Conservation (phyloP, 2,113 vertebrate species). For the Eublepharis macularius region DNA sequence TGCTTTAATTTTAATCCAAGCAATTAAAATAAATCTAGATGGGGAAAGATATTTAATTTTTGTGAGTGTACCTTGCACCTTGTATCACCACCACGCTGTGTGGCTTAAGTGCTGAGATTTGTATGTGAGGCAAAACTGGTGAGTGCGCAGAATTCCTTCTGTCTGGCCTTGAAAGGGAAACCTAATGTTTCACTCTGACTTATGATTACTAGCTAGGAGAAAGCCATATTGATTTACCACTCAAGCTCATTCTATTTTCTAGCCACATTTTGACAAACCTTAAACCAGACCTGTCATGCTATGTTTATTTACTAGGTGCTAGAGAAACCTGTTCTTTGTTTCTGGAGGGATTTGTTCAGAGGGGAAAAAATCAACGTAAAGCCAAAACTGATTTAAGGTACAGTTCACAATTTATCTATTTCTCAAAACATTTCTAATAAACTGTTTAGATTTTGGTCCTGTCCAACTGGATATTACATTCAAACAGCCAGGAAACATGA, state of each 20-base stretch:
- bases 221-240: conserved; percentile 65
- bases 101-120: conserved; percentile 8
- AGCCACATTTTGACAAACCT: conserved; percentile 47
- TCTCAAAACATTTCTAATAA: conserved; percentile 28
- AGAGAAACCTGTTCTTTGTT: conserved; percentile 31
- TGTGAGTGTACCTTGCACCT: background rate
- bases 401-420: conserved; percentile 19
- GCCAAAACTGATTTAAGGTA: conserved; percentile 16
- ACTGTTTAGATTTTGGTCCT: conserved; percentile 36
- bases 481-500: background rate
- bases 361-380: conserved; percentile 30
- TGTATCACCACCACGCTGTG: conserved; percentile 12
- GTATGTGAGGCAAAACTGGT: conserved; percentile 38
- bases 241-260: conserved; percentile 53
- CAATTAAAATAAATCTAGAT: conserved; percentile 19
- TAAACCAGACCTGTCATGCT: conserved; percentile 50
- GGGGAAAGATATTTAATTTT: background rate
- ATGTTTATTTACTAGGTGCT: conserved; percentile 55
- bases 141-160: conserved; percentile 42
- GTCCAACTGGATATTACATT: conserved; percentile 26
- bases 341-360: conserved; percentile 30
- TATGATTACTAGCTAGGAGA: conserved; percentile 48
- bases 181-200: conserved; percentile 58
- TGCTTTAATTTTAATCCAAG: conserved; percentile 11
- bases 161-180: conserved; percentile 43